Conservation (phyloP, 2,113 vertebrate genomes). For the Bos javanicus region DNA sequence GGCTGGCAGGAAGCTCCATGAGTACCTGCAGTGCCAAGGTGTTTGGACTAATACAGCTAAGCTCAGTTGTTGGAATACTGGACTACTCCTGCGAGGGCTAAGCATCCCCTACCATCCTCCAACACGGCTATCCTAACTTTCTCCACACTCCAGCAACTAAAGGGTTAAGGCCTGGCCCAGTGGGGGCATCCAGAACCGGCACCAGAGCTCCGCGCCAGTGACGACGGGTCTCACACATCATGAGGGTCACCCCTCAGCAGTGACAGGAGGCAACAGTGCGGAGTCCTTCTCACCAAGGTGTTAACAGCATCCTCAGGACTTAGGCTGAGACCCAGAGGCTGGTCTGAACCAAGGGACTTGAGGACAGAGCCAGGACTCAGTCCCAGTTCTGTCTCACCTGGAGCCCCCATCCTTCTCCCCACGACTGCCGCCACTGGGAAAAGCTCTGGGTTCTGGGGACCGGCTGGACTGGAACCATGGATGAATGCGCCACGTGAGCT, state of each 20-base stretch:
- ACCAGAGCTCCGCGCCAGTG: neutral
- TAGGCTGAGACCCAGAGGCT: neutral
- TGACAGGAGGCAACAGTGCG: neutral
- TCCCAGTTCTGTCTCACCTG: neutral
- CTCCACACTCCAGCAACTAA: neutral
- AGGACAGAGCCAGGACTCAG: neutral
- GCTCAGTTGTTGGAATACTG: neutral
- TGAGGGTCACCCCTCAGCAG: neutral
- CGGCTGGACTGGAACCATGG: neutral
- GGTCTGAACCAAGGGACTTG: neutral
- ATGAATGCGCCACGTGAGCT: accelerated
- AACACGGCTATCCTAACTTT: neutral
- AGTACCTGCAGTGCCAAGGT: neutral
- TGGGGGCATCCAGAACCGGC: neutral
- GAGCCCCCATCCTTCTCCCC: neutral
- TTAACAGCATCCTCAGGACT: neutral
- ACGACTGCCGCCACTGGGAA: neutral
- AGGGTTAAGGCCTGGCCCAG: neutral
- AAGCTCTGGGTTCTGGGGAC: neutral
- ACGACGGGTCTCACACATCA: neutral
- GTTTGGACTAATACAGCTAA: neutral
- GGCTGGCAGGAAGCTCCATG: neutral
- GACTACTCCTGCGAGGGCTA: neutral
- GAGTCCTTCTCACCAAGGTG: neutral
- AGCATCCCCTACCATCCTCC: no score